A percentile compares a stretch with the other conserved stretches of the same genome.
Conservation (phyloP, 2,888 invertebrate species). For the Acleris sparsana region DNA sequence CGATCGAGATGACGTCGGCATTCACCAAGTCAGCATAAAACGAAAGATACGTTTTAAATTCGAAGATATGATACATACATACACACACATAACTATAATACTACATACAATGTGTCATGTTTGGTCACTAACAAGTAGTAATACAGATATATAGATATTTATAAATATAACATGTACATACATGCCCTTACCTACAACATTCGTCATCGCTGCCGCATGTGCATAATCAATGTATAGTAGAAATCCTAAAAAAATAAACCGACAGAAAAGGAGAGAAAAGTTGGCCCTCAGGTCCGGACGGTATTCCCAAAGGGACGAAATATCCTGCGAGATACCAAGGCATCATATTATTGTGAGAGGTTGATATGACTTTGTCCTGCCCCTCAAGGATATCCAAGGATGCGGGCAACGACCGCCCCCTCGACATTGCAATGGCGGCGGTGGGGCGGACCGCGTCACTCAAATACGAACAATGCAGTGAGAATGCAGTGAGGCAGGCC, state of each 20-base stretch:
- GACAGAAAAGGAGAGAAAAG: neutral
- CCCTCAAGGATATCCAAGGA: slow-evolving; percentile 79
- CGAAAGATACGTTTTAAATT: slow-evolving; percentile 40
- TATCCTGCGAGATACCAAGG: slow-evolving; percentile 82
- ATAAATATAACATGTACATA: too few relatives aligned
- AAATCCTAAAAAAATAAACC: neutral
- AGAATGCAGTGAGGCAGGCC: slow-evolving; percentile 40
- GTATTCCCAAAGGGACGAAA: slow-evolving; percentile 83
- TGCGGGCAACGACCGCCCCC: slow-evolving; percentile 70
- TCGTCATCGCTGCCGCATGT: too few relatives aligned
- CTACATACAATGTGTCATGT: too few relatives aligned
- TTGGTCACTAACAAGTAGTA: too few relatives aligned
- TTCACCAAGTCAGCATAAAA: slow-evolving; percentile 53
- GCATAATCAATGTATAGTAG: neutral
- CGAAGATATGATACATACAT: neutral
- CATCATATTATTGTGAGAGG: slow-evolving; percentile 66
- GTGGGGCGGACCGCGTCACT: slow-evolving; percentile 36
- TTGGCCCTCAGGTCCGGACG: slow-evolving; percentile 30
- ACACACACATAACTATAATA: neutral
- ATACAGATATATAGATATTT: too few relatives aligned
- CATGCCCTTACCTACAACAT: too few relatives aligned
- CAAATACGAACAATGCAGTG: slow-evolving; percentile 44
- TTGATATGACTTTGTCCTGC: slow-evolving; percentile 67
- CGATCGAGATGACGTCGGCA: slow-evolving; percentile 64
- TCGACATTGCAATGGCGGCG: slow-evolving; percentile 38